Percentiles rank a stretch among this genome's conserved stretches.
Conservation (phyloP, 37 sponge, comb jelly and placozoan genomes). For the Beroe ovata region DNA sequence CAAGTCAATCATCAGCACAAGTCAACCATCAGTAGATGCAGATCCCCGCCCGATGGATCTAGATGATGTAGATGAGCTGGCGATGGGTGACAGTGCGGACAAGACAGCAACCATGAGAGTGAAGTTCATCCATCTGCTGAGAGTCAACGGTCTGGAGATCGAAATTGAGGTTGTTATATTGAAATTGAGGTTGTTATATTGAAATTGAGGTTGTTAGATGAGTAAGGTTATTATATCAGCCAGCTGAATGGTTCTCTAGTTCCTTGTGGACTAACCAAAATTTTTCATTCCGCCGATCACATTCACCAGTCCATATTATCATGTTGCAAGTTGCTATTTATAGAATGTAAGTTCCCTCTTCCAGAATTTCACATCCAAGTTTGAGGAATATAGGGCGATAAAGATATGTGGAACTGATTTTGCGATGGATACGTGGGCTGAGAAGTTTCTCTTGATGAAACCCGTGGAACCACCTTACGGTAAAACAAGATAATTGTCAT, state of each 20-base stretch:
- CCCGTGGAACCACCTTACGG: constrained; percentile 52
- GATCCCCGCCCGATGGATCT: constrained; percentile 12
- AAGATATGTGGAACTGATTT: constrained; percentile 21
- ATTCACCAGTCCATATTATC: no score
- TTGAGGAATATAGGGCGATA: constrained; percentile 51
- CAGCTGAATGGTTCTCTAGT: no score
- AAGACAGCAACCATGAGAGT: constrained; percentile 14
- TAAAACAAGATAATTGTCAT: no score
- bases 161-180: constrained; percentile 63
- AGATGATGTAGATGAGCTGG: background rate
- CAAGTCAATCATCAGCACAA: no score
- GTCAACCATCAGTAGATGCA: constrained; percentile 3
- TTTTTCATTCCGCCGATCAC: no score
- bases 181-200: constrained; percentile 63
- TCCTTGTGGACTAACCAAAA: no score
- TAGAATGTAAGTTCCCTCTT: no score
- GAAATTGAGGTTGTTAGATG: constrained; percentile 65
- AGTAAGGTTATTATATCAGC: background rate
- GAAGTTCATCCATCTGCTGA: constrained; percentile 12
- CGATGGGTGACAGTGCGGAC: constrained; percentile 6
- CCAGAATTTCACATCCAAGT: constrained; percentile 42
- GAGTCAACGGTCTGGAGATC: constrained; percentile 19
- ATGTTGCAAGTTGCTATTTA: no score
- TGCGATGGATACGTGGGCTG: constrained; percentile 48
- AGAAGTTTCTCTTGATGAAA: constrained; percentile 61